Conservation (phyloP, 1,140 invertebrate genomes). For the Psilanteris sp. region DNA sequence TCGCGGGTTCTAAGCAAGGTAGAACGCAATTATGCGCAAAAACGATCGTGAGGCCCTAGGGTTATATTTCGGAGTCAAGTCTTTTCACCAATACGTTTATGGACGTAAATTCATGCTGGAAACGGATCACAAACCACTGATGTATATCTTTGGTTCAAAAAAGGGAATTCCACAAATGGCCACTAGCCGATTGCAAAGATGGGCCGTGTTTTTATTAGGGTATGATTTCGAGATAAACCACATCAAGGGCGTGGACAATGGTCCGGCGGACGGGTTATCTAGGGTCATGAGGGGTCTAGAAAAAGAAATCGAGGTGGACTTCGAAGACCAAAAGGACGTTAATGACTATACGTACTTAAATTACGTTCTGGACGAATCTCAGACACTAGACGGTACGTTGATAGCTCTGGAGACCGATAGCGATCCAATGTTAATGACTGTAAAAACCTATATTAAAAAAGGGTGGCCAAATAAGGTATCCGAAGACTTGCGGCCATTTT, state of each 20-base stretch:
- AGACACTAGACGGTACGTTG: slow-evolving; percentile 2
- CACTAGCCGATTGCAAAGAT: background rate
- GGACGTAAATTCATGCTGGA: slow-evolving; percentile 16
- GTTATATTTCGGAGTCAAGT: slow-evolving; percentile 50
- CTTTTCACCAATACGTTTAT: slow-evolving; percentile 52
- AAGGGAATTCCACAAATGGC: slow-evolving; percentile 12
- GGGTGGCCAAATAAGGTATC: slow-evolving; percentile 7
- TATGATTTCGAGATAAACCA: slow-evolving; percentile 25
- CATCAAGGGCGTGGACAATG: slow-evolving; percentile 15
- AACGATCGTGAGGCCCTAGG: slow-evolving; percentile 53
- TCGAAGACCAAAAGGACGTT: background rate
- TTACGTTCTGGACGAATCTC: slow-evolving; percentile 17
- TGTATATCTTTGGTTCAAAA: slow-evolving; percentile 15
- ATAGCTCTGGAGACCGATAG: slow-evolving; percentile 7
- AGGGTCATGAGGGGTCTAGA: background rate
- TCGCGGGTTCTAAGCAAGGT: background rate
- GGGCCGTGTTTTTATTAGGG: slow-evolving; percentile 19
- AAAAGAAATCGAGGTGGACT: background rate
- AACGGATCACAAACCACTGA: slow-evolving; percentile 43
- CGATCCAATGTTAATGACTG: background rate
- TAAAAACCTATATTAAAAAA: slow-evolving; percentile 5
- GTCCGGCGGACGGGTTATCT: slow-evolving; percentile 23
- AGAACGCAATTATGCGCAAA: slow-evolving; percentile 40
- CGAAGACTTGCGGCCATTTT: background rate
- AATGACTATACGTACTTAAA: slow-evolving; percentile 35